These are phyloP conservation scores for Aleiodes sp. DNA, from an alignment of 1,140 invertebrate species.

Conservation along the genomic window DNA sequence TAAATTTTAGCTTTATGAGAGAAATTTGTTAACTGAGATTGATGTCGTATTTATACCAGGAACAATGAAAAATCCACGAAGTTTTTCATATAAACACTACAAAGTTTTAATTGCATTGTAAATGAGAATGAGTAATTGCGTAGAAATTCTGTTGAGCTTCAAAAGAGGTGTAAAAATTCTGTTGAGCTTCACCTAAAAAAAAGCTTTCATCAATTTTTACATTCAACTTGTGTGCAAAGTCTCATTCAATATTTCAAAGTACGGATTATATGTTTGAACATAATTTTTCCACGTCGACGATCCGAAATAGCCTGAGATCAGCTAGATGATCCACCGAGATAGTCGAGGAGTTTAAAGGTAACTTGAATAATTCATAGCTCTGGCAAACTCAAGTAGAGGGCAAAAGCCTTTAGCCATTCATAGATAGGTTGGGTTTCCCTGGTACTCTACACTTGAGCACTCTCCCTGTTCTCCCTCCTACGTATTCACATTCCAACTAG, in stretches of 20 bases:
- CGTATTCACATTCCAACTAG: constrained; percentile 6
- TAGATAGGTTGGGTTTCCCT: constrained; percentile 6
- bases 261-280: background rate
- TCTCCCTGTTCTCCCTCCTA: background rate
- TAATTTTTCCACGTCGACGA: background rate
- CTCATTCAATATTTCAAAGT: background rate
- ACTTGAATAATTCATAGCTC: constrained; percentile 8
- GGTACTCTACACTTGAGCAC: background rate
- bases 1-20: background rate
- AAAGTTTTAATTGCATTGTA: too few relatives aligned
- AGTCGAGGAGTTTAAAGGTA: constrained; percentile 16
- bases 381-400: background rate
- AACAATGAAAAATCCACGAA: background rate
- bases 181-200: background rate
- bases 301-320: background rate
- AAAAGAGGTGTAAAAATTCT: too few relatives aligned
- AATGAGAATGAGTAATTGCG: too few relatives aligned
- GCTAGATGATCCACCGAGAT: constrained; percentile 14
- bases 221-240: too few relatives aligned
- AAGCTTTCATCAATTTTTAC: too few relatives aligned
- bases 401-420: constrained; percentile 13
- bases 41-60: background rate
- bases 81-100: too few relatives aligned
- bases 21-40: background rate
- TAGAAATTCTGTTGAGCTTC: too few relatives aligned